Evolutionary conservation across 2,113 vertebrate genomes (phyloP).

Genomic region (Aptenodytes patagonicus): DNA sequence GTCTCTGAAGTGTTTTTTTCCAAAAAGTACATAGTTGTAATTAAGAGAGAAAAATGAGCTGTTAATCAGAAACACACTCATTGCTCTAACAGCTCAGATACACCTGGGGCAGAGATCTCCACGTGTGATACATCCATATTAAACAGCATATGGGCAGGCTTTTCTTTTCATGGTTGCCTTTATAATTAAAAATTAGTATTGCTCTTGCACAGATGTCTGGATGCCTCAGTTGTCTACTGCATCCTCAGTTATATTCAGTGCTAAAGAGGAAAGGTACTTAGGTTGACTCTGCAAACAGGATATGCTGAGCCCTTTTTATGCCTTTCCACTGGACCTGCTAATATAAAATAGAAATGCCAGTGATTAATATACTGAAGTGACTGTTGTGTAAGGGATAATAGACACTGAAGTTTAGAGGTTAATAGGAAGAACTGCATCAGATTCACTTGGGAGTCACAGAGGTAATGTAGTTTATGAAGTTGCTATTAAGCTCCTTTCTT

Average conservation of each 20-base stretch:
- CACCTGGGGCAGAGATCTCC: conserved; percentile 25
- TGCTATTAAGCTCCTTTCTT: background rate
- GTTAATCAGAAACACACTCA: conserved; percentile 30
- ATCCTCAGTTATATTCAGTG: background rate
- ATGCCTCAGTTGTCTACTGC: background rate
- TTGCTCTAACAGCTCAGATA: conserved; percentile 4
- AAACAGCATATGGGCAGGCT: conserved; percentile 11
- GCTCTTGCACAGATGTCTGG: background rate
- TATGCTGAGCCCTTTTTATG: background rate
- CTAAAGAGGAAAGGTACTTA: background rate
- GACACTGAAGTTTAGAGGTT: background rate
- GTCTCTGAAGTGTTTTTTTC: background rate
- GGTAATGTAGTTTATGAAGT: background rate
- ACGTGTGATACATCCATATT: conserved; percentile 7
- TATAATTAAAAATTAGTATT: background rate
- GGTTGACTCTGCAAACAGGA: background rate
- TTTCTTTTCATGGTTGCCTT: background rate
- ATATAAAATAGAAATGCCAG: background rate
- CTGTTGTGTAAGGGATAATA: background rate
- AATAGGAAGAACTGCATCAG: background rate
- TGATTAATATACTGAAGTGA: background rate
- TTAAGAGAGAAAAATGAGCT: conserved; percentile 25
- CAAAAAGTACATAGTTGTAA: background rate
- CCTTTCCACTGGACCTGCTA: background rate
- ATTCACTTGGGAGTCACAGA: background rate